phyloP scores from a whole-genome alignment of 1,140 invertebrate species.

The Nilaparvata lugens region DNA sequence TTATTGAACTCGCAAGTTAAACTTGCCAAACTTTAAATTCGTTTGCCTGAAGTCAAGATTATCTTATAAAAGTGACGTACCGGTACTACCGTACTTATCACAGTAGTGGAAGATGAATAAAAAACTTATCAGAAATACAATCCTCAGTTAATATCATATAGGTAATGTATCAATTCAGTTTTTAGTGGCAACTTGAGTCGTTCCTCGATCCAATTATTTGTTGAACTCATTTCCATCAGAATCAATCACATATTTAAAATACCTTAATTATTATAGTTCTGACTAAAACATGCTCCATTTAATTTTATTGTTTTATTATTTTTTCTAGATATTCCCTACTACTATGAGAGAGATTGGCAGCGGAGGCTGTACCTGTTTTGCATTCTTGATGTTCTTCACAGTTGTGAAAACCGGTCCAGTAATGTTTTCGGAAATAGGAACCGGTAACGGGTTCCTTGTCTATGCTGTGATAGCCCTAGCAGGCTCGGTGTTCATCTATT shows the following conservation, averaged over 20 bases:
- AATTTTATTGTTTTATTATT: neutral
- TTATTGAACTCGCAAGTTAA: no score
- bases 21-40: no score
- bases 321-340: slow-evolving; percentile 40
- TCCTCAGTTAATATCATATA: no score
- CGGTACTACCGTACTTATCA: no score
- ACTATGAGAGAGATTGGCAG: slow-evolving; percentile 46
- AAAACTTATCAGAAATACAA: no score
- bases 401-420: slow-evolving; percentile 59
- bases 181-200: no score
- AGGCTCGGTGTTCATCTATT: slow-evolving; percentile 51
- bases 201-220: no score
- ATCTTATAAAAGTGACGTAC: no score
- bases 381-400: slow-evolving; percentile 55
- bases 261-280: neutral
- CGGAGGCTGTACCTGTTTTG: slow-evolving; percentile 50
- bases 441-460: slow-evolving; percentile 52
- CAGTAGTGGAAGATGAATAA: no score
- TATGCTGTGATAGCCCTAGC: slow-evolving; percentile 54
- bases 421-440: slow-evolving; percentile 46
- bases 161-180: no score
- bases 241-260: neutral
- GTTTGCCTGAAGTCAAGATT: no score
- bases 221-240: neutral
- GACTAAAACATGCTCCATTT: no score